Conservation (phyloP, 2,888 invertebrate species). For the Hirudinaria manillensis region DNA sequence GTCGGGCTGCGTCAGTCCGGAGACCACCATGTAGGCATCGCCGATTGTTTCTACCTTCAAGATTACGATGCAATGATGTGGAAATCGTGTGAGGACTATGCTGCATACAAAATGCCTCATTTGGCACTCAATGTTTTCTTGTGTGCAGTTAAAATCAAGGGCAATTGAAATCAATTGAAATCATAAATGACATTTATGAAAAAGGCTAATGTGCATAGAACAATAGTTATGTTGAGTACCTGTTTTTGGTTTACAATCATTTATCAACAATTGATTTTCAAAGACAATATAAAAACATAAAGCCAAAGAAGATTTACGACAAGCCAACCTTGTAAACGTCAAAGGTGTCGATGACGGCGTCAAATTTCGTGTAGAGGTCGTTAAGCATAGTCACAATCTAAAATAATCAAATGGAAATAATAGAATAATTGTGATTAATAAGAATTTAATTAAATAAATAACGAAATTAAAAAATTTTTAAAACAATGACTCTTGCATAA, state of each 20-base stretch:
- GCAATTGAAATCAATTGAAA: no score
- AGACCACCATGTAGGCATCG: slow-evolving; percentile 37
- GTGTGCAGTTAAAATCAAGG: no score
- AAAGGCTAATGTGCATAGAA: no score
- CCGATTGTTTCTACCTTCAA: slow-evolving; percentile 36
- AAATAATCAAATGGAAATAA: background rate
- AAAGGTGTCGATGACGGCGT: slow-evolving; percentile 89
- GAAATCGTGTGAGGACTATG: no score
- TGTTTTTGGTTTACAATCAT: no score
- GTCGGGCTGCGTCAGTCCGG: slow-evolving; percentile 24
- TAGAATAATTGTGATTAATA: background rate
- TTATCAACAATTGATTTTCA: no score
- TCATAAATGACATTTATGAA: no score
- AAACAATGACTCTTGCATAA: background rate
- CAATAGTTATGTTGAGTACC: no score
- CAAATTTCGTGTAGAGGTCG: slow-evolving; percentile 94
- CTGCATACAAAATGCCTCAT: no score
- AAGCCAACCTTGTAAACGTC: slow-evolving; percentile 73
- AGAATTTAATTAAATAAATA: background rate
- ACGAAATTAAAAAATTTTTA: no score
- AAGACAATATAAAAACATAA: background rate
- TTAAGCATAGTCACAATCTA: slow-evolving; percentile 88
- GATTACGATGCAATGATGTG: background rate
- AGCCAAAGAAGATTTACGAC: background rate
- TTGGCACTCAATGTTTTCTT: no score